Conservation (phyloP, 2,888 invertebrate genomes). For the Perdita meconis region DNA sequence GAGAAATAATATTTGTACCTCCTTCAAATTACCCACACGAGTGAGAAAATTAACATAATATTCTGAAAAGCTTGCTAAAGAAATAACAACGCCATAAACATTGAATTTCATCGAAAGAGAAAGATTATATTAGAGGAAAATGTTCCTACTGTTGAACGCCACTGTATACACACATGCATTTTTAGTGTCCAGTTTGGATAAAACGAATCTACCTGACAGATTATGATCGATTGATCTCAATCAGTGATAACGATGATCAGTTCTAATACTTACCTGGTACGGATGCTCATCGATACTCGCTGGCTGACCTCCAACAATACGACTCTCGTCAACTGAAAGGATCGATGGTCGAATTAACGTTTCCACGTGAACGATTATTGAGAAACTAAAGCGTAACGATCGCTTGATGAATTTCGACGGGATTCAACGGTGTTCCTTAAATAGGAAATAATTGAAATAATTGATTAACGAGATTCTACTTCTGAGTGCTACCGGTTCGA, state of each 20-base stretch:
- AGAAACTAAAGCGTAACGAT: slow-evolving; percentile 27
- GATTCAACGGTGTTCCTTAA: slow-evolving; percentile 22
- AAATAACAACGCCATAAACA: too few species aligned
- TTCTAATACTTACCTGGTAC: slow-evolving; percentile 78
- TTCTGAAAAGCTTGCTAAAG: too few species aligned
- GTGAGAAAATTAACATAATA: too few species aligned
- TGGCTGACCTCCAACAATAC: slow-evolving; percentile 81
- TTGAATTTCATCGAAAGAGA: too few species aligned
- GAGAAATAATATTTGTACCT: too few species aligned
- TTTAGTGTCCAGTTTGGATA: background rate
- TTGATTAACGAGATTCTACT: background rate
- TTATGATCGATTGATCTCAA: slow-evolving; percentile 32
- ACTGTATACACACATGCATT: too few species aligned
- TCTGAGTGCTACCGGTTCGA: background rate
- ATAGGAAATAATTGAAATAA: slow-evolving; percentile 16
- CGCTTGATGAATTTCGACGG: slow-evolving; percentile 12
- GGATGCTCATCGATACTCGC: slow-evolving; percentile 80
- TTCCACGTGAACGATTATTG: slow-evolving; percentile 24
- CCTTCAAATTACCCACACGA: too few species aligned
- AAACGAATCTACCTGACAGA: slow-evolving; percentile 24
- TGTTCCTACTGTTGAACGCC: too few species aligned
- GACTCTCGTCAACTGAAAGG: slow-evolving; percentile 63
- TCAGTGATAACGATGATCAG: slow-evolving; percentile 4
- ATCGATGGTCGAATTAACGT: slow-evolving; percentile 47
- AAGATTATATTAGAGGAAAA: too few species aligned